A percentile compares a stretch with the other conserved stretches of the same genome.
These are phyloP conservation scores for Plagodis pulveraria DNA, from an alignment of 2,888 invertebrate species.

Conservation along the genomic window DNA sequence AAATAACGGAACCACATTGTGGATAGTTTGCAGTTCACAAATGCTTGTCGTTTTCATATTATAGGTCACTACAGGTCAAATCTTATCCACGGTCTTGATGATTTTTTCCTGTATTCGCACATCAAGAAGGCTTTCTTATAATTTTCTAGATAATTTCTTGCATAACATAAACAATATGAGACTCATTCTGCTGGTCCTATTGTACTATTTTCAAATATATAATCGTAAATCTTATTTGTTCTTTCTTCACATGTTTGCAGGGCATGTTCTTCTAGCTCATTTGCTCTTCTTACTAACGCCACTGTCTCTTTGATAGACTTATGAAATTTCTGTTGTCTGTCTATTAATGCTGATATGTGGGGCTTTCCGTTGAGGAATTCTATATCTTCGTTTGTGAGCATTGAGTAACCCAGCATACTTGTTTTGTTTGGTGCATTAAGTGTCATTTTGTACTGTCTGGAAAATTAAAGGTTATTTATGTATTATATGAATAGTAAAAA, in stretches of 20 bases:
- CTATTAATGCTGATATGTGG: slow-evolving; percentile 65
- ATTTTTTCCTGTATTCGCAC: too few relatives aligned
- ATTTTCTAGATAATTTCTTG: too few relatives aligned
- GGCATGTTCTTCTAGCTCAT: slow-evolving; percentile 63
- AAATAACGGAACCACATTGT: too few relatives aligned
- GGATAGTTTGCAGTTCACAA: too few relatives aligned
- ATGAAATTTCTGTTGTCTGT: slow-evolving; percentile 66
- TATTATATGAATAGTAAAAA: too few relatives aligned
- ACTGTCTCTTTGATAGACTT: slow-evolving; percentile 59
- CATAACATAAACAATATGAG: too few relatives aligned
- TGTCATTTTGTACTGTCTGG: slow-evolving; percentile 69
- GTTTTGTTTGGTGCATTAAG: slow-evolving; percentile 59
- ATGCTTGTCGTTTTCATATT: too few relatives aligned
- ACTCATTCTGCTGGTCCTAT: slow-evolving; percentile 42
- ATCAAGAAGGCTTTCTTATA: too few relatives aligned
- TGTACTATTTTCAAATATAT: slow-evolving; percentile 72
- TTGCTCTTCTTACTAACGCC: slow-evolving; percentile 54
- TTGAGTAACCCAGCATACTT: slow-evolving; percentile 61
- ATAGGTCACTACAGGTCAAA: too few relatives aligned
- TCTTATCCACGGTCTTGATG: too few relatives aligned
- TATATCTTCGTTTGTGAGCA: slow-evolving; percentile 72
- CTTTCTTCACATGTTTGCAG: slow-evolving; percentile 59
- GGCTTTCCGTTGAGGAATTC: slow-evolving; percentile 72
- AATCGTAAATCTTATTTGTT: slow-evolving; percentile 62
- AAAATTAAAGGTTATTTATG: slow-evolving; percentile 31